These are phyloP conservation scores for Drosophila paulistorum DNA, from an alignment of 1,140 invertebrate species.

Conservation along the genomic window DNA sequence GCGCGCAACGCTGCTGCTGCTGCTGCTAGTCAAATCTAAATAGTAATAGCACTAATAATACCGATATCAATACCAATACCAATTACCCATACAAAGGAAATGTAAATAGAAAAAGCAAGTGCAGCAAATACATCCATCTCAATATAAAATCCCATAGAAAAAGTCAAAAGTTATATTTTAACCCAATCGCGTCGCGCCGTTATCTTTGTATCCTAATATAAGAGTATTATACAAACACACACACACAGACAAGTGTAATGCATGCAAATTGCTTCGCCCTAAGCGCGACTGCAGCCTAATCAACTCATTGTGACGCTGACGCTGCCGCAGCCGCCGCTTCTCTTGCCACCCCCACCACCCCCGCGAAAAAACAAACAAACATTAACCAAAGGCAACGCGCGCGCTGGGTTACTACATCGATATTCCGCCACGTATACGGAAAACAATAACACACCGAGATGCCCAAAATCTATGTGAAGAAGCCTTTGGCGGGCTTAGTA, in stretches of 20 bases:
- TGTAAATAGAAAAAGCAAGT: neutral
- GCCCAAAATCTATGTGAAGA: constrained; percentile 83
- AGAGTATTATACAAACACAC: constrained; percentile 29
- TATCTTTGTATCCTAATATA: constrained; percentile 18
- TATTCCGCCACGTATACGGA: constrained; percentile 59
- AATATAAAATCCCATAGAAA: constrained; percentile 18
- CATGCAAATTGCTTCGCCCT: constrained; percentile 44
- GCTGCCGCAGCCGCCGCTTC: neutral
- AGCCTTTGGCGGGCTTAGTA: constrained; percentile 85
- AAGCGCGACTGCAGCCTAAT: constrained; percentile 23
- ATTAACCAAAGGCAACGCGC: constrained; percentile 10
- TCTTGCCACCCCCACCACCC: constrained; percentile 25
- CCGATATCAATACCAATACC: neutral
- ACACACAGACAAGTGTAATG: constrained; percentile 44
- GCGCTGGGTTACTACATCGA: constrained; percentile 6
- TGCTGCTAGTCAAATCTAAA: neutral
- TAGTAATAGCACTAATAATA: neutral
- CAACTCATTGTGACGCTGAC: constrained; percentile 13
- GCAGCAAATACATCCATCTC: neutral
- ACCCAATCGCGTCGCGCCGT: constrained; percentile 15
- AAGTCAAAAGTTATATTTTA: constrained; percentile 27
- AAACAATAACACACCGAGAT: constrained; percentile 51
- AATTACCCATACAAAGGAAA: constrained; percentile 1
- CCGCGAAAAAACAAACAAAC: constrained; percentile 32
- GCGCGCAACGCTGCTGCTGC: constrained; percentile 12